Evolutionary conservation across 1,140 invertebrate genomes (phyloP), one percentile per base, ranked within the genome.

Genomic region (Dendrolimus punctatus): DNA sequence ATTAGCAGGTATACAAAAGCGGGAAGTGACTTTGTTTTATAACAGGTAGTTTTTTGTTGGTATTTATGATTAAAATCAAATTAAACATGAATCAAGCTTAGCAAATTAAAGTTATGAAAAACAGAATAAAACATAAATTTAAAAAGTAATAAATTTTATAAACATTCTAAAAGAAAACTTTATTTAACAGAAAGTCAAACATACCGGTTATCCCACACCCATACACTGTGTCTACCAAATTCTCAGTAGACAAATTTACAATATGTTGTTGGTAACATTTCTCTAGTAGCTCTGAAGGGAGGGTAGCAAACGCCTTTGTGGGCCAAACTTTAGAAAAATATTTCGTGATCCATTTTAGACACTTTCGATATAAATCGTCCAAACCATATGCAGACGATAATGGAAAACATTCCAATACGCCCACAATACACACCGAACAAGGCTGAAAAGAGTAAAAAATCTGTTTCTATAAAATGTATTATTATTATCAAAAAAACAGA

Each of bases 281-380:
- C 41, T 95, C 92, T 56, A 95, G 88, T 0, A 97, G 85, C 68
- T 96, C 94, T 39, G 92, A 89, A 0, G 95, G 94, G 46, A 97
- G 78, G 54, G 91, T 90, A 0, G 94, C 93, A 82, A 97, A 96
- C 10, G 93, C 90, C 66, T 95, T 93, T 0, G 93, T 95, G 0
- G 95, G 92, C 95, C 95, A 97, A 38, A 97, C 92, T 67, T 92
- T 90, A 6, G 93, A 89, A 73, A 96, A 96, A 80, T 97, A 90
- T 63, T 92, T 92, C 2, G 93, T 95, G 6, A 96, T 92, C 95
- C 95, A 97, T 55, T 91, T 89, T 9, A 96, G 77, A 71, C 94
- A 95, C 81, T 94, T 95, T 52, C 93, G 89, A 76, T 96, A 94
- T 1, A 98, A 86, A 74, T 96, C 95, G 68, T 95, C 94, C n/a